phyloP scores from a whole-genome alignment of 2,797 vertebrate genomes.

The Hephaestus fuliginosus region DNA sequence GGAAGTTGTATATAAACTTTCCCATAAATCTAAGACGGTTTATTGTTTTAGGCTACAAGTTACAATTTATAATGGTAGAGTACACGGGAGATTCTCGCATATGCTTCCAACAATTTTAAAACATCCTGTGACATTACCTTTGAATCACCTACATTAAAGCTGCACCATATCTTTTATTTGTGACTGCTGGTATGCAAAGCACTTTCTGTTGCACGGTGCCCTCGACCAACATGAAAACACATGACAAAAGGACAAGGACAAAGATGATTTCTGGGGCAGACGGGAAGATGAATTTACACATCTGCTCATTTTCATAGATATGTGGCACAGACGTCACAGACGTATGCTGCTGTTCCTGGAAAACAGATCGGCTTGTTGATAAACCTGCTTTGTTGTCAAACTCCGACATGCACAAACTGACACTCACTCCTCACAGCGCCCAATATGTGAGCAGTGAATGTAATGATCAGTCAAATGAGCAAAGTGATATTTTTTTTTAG shows the following conservation, averaged over 20 bases:
- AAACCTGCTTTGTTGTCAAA: conserved; percentile 35
- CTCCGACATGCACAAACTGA: neutral
- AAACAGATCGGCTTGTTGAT: conserved; percentile 11
- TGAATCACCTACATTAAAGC: neutral
- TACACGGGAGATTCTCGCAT: neutral
- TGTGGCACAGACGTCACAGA: conserved; percentile 12
- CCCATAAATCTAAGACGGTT: neutral
- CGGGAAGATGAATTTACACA: neutral
- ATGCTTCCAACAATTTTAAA: neutral
- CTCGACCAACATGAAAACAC: neutral
- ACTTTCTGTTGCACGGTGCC: neutral
- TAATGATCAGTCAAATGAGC: neutral
- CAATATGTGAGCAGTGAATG: neutral
- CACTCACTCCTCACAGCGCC: neutral
- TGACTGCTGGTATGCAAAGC: neutral
- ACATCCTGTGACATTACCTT: neutral
- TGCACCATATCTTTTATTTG: neutral
- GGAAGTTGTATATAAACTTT: conserved; percentile 5
- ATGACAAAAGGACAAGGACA: neutral
- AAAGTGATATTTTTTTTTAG: neutral
- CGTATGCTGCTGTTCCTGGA: conserved; percentile 40
- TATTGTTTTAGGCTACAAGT: conserved; percentile 1
- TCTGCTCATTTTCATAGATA: conserved; percentile 32
- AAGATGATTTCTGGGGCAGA: neutral
- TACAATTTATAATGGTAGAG: neutral